Evolutionary conservation across 2,113 vertebrate genomes (phyloP), one percentile per base, ranked within the genome.

Genomic region (Strix uralensis): DNA sequence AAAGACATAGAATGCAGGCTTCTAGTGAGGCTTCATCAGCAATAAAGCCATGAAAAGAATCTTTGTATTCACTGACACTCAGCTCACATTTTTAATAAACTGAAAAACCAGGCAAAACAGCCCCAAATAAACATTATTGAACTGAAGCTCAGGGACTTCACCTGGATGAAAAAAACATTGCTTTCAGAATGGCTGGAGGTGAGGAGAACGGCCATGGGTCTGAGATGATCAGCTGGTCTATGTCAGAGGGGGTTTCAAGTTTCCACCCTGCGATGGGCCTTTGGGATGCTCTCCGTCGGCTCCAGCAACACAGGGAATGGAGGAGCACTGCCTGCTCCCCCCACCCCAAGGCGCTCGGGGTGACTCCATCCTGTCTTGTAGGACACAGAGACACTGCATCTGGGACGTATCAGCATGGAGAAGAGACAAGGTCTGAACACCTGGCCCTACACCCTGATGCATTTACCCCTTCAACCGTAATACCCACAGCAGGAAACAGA

Each of bases 261-360:
- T 79, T 42, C 16, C 58, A 46, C 21, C 18, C 32, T 36, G 7
- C 40, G 51, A 8, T 4, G 13, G 52, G 13, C 14, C 52, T 79
- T 85, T 14, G 38, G 42, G 59, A 15, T 47, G 36, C n/a, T 88
- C 51, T 67, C 27, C 4, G 3, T 17, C 0, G 0, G 27, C 27
- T 49, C 30, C 51, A 78, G 65, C 30, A 27, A 23, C 13, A n/a
- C 36, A 9, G 17, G 70, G 65, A 40, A 42, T 15, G 9, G 17
- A 77, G 32, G n/a, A 71, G 44, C 12, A 38, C 10, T 2, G 5
- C 10, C 55, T 61, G 44, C 15, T 9, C 11, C 58, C 22, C 15
- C 4, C 63, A 25, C 4, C 11, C 38, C 6, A 3, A 22, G 16
- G 13, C 4, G 5, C 34, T 58, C 0, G 2, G 6, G 10, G 18